Base-by-base conservation (phyloP, 2,888 invertebrate species). In the Laspeyria flexula region DNA sequence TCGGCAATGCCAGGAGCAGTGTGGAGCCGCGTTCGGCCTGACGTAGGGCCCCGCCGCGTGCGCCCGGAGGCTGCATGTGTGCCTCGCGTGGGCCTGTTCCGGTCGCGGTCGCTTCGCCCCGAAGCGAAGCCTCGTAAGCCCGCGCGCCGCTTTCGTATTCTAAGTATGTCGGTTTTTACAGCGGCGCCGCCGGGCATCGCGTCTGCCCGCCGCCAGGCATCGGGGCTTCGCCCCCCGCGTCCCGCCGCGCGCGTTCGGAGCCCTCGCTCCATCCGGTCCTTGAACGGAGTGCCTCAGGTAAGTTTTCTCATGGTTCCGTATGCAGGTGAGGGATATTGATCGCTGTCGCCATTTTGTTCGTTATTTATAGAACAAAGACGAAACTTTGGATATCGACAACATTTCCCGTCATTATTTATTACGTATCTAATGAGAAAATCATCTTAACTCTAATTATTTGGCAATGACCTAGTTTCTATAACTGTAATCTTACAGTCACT, bases 181-280 rank as follows among this genome's bases (percentile, higher is more conserved):
- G 90, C 89, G 88, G 87, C 84, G 86, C 79, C 73, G 86, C 81
- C 80, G 88, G 88, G 81, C 81, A 72, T 75, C 86, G 89, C 79
- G 86, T 81, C 79, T 78, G 78, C 78, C 85, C 79, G 83, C 81
- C 86, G 89, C 86, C 88, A 83, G 87, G 87, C 86, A 79, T 77
- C 81, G 80, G 83, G 79, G 77, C 81, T 79, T 73, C 77, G 82
- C 81, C 79, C 79, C 69, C 67, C 82, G 82, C 82, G 87, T 71
- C 79, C 48, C 82, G 83, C 71, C 90, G 91, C 91, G 89, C 91
- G 91, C 90, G 91, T 86, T 81, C 55, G 86, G 91, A 91, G 91
- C 91, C 91, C 91, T 90, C 64, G 91, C 90, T 91, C 91, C 86
- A 73, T 65, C 71, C 76, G 71, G 72, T 77, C 80, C 77, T 77